Base-by-base conservation (phyloP, 2,113 vertebrate genomes). In the Bubo scandiacus region DNA sequence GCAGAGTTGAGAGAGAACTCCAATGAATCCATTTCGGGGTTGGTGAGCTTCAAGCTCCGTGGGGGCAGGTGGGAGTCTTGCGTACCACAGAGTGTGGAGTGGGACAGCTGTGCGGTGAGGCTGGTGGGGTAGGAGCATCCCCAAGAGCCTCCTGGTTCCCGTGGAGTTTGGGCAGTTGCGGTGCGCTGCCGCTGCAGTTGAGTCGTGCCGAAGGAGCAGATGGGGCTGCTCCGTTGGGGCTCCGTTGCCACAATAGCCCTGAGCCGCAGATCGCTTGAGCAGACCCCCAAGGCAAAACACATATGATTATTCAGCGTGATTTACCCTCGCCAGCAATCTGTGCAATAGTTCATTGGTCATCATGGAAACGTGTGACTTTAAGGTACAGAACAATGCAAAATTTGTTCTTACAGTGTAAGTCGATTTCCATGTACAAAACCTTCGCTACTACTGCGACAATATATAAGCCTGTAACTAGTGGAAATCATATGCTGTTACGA, bases 331-430 rank as follows among this genome's bases (percentile, higher is more conserved):
- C 89, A 94, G 86, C 86, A 72, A 25, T 43, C 71, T 59, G 47
- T 79, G 79, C 55, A 74, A 66, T 45, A 49, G 95, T 85, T 97
- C 77, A 30, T 22, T 82, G 91, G 89, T 68, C 81, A 87, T 75
- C 34, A 0, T 17, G 82, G 59, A 62, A 92, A 92, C 0, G 59
- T 94, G 86, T 65, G 88, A 77, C 19, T 81, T 65, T 57, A 74
- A 83, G 75, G 58, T 65, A 54, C 73, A 85, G 96, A 97, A 96
- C 97, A 96, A 97, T 92, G 87, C 86, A 54, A 97, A 89, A 95
- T 87, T 36, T 96, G 94, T 96, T 96, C 92, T 68, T 91, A 10
- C 11, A 5, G 59, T 26, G 36, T 93, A 87, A 92, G 75, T 94
- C 10, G 18, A 96, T 97, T 97, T 93, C 94, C 95, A 94, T 85